Conservation (phyloP, 2,113 vertebrate species). For the Eleginops maclovinus region DNA sequence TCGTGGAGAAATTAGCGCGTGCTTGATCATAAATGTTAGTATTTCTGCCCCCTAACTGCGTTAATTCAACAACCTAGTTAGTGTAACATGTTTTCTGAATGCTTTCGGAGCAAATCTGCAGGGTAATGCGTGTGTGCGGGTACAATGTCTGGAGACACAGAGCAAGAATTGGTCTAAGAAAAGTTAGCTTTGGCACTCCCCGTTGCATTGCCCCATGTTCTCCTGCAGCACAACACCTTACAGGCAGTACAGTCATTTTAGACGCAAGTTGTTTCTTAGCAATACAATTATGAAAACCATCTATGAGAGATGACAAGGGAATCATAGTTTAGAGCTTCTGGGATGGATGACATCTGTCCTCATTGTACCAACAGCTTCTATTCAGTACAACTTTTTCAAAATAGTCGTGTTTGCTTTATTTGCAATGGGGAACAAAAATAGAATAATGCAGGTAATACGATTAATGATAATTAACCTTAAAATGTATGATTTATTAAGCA, state of each 20-base stretch:
- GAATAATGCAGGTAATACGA: too few species aligned
- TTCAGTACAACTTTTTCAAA: too few species aligned
- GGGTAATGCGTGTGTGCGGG: too few species aligned
- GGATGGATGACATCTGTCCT: background rate
- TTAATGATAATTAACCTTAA: too few species aligned
- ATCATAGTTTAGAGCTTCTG: background rate
- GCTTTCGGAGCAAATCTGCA: background rate
- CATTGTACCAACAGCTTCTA: background rate
- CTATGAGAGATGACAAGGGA: conserved; percentile 17
- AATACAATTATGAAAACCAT: conserved; percentile 7
- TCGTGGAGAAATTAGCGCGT: background rate
- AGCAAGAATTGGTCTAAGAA: background rate
- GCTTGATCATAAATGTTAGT: background rate
- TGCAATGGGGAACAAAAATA: background rate
- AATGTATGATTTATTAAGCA: background rate
- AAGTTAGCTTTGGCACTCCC: background rate
- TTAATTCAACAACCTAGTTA: background rate
- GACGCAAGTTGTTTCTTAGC: conserved; percentile 7
- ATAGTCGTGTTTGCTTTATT: too few species aligned
- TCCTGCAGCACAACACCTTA: background rate
- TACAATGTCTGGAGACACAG: background rate
- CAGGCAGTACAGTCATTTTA: background rate
- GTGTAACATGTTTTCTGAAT: background rate
- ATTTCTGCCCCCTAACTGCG: too few species aligned
- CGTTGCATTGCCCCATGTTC: background rate